A percentile compares a stretch with the other conserved stretches of the same genome.
Evolutionary conservation across 1,140 invertebrate species (phyloP).

Genomic region (Drosophila watanabei): DNA sequence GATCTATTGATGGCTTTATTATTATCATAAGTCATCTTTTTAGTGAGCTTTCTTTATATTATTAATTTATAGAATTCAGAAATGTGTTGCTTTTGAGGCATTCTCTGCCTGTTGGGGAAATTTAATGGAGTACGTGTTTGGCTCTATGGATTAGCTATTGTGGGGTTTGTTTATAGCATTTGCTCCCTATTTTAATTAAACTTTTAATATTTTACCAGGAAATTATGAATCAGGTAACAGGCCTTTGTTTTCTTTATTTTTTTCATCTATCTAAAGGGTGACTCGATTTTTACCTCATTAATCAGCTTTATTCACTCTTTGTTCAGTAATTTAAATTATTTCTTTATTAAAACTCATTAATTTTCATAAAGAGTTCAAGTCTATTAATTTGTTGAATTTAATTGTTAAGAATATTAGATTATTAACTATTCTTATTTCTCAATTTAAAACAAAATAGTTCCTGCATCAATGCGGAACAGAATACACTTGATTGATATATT

Average conservation of each 20-base stretch:
- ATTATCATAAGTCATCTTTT: neutral
- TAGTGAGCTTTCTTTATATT: neutral
- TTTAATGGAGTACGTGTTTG: conserved; percentile 7
- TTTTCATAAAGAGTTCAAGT: neutral
- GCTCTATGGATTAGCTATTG: conserved; percentile 4
- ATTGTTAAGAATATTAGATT: neutral
- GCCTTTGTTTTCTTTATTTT: conserved; percentile 1
- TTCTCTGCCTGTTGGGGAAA: neutral
- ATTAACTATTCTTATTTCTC: neutral
- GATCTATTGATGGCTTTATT: conserved; percentile 22
- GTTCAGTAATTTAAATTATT: neutral
- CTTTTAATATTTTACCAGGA: neutral
- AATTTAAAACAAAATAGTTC: neutral
- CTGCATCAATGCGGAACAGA: conserved; percentile 1
- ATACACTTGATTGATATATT: conserved; percentile 6
- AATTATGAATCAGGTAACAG: neutral
- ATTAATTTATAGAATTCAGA: neutral
- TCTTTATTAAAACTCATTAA: neutral
- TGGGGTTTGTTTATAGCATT: neutral
- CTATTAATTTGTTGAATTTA: neutral
- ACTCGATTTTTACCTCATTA: neutral
- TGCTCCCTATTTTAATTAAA: neutral
- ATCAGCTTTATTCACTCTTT: neutral
- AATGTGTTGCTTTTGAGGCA: neutral
- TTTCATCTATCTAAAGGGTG: neutral